Percentiles rank a stretch among this genome's conserved stretches.
These are phyloP conservation scores for Melieria crassipennis DNA, from an alignment of 2,888 invertebrate genomes.

Conservation along the genomic window DNA sequence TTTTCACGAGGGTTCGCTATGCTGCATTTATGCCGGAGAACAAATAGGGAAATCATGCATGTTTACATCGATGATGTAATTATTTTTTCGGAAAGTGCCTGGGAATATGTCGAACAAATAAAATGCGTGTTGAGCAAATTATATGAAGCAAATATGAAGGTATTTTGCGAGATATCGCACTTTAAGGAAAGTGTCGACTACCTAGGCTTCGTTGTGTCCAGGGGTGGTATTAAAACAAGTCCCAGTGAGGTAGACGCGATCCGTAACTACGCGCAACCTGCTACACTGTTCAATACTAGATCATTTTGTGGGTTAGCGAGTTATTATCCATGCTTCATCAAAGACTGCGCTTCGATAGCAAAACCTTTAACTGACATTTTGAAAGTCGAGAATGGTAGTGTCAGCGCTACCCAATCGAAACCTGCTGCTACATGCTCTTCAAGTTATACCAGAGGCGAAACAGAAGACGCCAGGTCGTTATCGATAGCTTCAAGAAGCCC, in stretches of 20 bases:
- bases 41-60: constrained; percentile 21
- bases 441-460: no score
- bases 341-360: constrained; percentile 36
- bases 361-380: constrained; percentile 42
- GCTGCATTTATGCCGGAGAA: background rate
- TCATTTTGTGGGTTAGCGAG: constrained; percentile 16
- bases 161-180: no score
- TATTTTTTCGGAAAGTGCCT: background rate
- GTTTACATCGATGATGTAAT: constrained; percentile 27
- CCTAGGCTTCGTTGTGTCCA: no score
- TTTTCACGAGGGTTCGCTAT: no score
- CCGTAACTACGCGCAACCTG: constrained; percentile 9
- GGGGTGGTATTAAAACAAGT: no score
- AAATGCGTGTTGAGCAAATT: background rate
- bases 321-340: constrained; percentile 26
- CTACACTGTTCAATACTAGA: constrained; percentile 8
- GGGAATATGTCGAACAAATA: background rate
- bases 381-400: constrained; percentile 43
- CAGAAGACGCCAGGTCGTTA: background rate
- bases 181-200: no score
- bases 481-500: background rate
- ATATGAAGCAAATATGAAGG: no score
- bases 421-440: background rate
- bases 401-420: constrained; percentile 38
- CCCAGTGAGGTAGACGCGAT: background rate